Evolutionary conservation across 2,113 vertebrate species (phyloP).

Genomic region (Gnathonemus longibarbis): DNA sequence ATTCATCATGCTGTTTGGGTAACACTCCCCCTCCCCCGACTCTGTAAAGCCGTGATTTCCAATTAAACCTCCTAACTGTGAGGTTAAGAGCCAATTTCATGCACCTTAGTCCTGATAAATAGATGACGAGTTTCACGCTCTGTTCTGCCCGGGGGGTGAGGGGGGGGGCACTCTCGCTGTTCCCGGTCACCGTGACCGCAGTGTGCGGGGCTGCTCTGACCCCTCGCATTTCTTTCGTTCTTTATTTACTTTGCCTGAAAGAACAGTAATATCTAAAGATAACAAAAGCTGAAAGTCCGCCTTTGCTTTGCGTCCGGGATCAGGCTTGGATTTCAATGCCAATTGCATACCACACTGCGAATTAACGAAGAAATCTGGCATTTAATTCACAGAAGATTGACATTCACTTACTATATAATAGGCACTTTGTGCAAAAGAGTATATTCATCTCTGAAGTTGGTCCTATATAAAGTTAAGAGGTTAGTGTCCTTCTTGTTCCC

Average conservation of each 20-base stretch:
- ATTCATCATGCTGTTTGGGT: constrained; percentile 59
- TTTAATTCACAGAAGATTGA: not conserved
- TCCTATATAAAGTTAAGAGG: not conserved
- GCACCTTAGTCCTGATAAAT: constrained; percentile 67
- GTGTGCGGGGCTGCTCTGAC: not conserved
- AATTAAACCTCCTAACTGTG: constrained; percentile 66
- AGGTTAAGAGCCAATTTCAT: constrained; percentile 72
- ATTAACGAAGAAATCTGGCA: not conserved
- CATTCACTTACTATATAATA: not conserved
- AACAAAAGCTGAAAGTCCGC: not conserved
- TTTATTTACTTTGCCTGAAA: constrained; percentile 17
- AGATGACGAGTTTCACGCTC: constrained; percentile 36
- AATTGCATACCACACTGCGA: not conserved
- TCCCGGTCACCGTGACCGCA: constrained; percentile 19
- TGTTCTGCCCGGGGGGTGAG: not conserved
- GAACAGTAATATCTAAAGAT: constrained; percentile 37
- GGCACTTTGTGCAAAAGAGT: not conserved
- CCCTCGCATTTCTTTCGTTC: not conserved
- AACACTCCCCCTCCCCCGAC: constrained; percentile 32
- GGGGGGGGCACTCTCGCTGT: not conserved
- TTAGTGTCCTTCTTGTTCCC: not conserved
- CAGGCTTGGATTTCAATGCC: not conserved
- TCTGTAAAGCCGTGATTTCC: constrained; percentile 61
- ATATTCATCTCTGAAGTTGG: not conserved
- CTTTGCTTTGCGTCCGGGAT: not conserved